These are phyloP conservation scores for Bombus ignitus DNA, from an alignment of 1,140 invertebrate genomes.

Conservation along the genomic window DNA sequence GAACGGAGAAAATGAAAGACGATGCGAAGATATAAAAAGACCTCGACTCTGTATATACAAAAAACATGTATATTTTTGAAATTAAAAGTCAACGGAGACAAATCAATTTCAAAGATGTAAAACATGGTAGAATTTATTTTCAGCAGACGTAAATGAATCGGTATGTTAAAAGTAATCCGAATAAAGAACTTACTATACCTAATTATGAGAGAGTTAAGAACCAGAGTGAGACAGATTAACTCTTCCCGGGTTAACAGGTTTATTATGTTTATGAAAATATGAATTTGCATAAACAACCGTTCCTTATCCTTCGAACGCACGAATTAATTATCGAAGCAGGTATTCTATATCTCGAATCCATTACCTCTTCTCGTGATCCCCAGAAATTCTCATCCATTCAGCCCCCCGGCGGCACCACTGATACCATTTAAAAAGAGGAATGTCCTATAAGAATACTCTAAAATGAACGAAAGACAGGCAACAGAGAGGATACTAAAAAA, in stretches of 20 bases:
- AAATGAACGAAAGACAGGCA: not conserved
- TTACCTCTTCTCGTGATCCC: not conserved
- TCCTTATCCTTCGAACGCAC: not conserved
- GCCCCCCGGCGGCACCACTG: not conserved
- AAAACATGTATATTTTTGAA: too few species aligned
- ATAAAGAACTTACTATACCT: too few species aligned
- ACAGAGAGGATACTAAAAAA: not conserved
- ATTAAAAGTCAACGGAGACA: not conserved
- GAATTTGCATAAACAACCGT: not conserved
- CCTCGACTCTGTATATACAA: too few species aligned
- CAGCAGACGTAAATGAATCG: not conserved
- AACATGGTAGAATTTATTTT: not conserved
- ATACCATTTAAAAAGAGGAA: not conserved
- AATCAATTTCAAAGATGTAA: not conserved
- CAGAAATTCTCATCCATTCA: too few species aligned
- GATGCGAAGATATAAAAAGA: not conserved
- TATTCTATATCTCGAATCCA: too few species aligned
- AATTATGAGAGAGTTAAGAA: not conserved
- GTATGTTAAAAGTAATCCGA: not conserved
- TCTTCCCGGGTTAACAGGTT: not conserved
- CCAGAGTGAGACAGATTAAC: not conserved
- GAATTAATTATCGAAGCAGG: not conserved
- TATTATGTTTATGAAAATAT: not conserved
- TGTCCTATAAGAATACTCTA: not conserved
- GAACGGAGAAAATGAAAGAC: not conserved